These are phyloP conservation scores for Selenia dentaria DNA, from an alignment of 2,888 invertebrate genomes.

Conservation along the genomic window DNA sequence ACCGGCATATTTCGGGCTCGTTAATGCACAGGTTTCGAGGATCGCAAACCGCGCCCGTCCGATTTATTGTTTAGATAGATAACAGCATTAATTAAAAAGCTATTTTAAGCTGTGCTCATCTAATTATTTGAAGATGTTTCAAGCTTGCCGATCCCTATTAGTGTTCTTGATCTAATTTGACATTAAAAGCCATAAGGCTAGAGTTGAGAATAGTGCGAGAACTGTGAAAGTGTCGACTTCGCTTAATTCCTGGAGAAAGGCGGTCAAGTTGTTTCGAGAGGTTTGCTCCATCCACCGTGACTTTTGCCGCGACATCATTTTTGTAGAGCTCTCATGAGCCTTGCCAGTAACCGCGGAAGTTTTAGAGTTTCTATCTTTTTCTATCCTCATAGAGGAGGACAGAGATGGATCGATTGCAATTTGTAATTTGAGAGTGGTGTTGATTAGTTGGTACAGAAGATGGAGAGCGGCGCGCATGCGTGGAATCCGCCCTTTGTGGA, in stretches of 20 bases:
- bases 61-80: constrained; percentile 26
- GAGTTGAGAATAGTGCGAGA: constrained; percentile 29
- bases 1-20: constrained; percentile 22
- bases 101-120: constrained; percentile 36
- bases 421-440: constrained; percentile 48
- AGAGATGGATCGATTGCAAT: constrained; percentile 58
- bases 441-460: constrained; percentile 50
- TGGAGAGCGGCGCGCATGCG: constrained; percentile 68
- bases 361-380: constrained; percentile 59
- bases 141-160: constrained; percentile 26
- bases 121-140: constrained; percentile 34
- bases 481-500: constrained; percentile 63
- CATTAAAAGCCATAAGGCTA: constrained; percentile 29
- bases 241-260: constrained; percentile 66
- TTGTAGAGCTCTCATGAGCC: constrained; percentile 59
- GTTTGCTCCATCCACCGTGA: constrained; percentile 49
- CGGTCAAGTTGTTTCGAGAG: constrained; percentile 76
- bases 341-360: constrained; percentile 33
- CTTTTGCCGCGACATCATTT: constrained; percentile 63
- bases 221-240: constrained; percentile 55
- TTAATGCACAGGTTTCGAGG: constrained; percentile 21
- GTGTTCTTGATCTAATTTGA: constrained; percentile 29
- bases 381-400: constrained; percentile 56
- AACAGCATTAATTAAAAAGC: constrained; percentile 32
- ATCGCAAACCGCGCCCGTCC: constrained; percentile 16